Evolutionary conservation across 2,797 vertebrate genomes (phyloP), one percentile per base, ranked within the genome.

Genomic region (Psittacula echo): DNA sequence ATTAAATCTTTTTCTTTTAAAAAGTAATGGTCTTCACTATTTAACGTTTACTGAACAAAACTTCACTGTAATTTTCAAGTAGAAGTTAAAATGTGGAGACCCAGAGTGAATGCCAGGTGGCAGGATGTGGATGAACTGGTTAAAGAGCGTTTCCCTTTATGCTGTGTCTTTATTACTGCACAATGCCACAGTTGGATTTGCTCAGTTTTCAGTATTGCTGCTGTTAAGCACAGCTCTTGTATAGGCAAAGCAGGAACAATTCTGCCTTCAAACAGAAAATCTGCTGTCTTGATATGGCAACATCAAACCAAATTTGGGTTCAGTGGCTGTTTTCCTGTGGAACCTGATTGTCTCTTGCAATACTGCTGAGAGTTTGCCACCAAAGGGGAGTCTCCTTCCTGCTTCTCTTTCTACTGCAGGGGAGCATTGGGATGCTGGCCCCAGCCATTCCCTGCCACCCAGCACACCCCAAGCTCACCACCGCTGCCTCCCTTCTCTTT

Each of bases 401-500:
- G 0, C 6, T 37, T 37, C 37, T 62, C 21, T n/a, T 53, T 13
- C 14, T 21, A 1, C 51, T 24, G 13, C 20, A 7, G 4, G 26
- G n/a, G 11, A 10, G 17, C 23, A 37, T 3, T 60, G 58, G 23
- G 34, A 16, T 14, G 50, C 50, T 48, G 41, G 47, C n/a, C n/a
- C 45, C 2, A 2, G 44, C 22, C 22, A 34, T 34, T 58, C 56
- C n/a, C 56, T 58, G 56, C n/a, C 22, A 24, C 51, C 27, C 15
- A 0, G 20, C 5, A 21, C 39, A 15, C 42, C 61, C 48, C 2
- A 3, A 1, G 7, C n/a, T 39, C 23, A 1, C 54, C 3, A 8
- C 26, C 1, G 1, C 50, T 34, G 50, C 66, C 11, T 72, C 30
- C 67, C 42, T 42, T 64, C 32, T 19, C 45, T 30, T 19, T 18